Evolutionary conservation across 2,888 invertebrate genomes (phyloP), one percentile per base, ranked within the genome.

Genomic region (Vannuccia rotundouncinata): DNA sequence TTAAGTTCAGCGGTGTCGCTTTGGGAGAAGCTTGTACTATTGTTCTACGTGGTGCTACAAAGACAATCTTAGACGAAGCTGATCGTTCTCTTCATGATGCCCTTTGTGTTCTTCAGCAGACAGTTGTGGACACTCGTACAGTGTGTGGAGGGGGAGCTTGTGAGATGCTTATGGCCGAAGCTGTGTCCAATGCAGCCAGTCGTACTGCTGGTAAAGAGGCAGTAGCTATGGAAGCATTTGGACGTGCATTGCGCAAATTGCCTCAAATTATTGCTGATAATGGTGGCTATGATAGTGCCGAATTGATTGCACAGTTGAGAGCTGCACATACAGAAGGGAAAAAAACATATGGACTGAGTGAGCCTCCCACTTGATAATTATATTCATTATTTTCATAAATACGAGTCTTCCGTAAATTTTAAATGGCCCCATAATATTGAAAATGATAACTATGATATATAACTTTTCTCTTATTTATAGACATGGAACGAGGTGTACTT

Each of bases 41-140:
- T 83, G 93, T 99, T 0, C 92, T 99, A 84, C 92, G 99, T 82
- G 99, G 98, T 77, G 97, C 99, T 30, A 99, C 99, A 0, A 93
- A 96, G 88, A 99, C 99, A 89, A 95, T 96, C 86, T 91, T 99
- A 59, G 99, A 99, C 85, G 99, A 99, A 89, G 98, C 99, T 0
- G 98, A 99, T 85, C 92, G 99, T 74, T 98, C 98, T 0, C 89
- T 99, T 78, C 99, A 99, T 87, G 99, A 99, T 88, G 99, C 98
- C 0, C 91, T 99, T 0, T 99, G 99, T 88, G 99, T 99, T 0
- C 90, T 99, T 79, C 92, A 95, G 0, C 95, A 96, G 45, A 98
- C 98, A 1, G 95, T 98, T 77, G 82, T 31, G 27, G 79, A 82
- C 25, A 60, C 77, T 5, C 59, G 77, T 22, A 73, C 27, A n/a